Percentiles rank a stretch among this genome's conserved stretches.
These are phyloP conservation scores for Phalanger gymnotis DNA, from an alignment of 2,797 vertebrate genomes.

Conservation along the genomic window DNA sequence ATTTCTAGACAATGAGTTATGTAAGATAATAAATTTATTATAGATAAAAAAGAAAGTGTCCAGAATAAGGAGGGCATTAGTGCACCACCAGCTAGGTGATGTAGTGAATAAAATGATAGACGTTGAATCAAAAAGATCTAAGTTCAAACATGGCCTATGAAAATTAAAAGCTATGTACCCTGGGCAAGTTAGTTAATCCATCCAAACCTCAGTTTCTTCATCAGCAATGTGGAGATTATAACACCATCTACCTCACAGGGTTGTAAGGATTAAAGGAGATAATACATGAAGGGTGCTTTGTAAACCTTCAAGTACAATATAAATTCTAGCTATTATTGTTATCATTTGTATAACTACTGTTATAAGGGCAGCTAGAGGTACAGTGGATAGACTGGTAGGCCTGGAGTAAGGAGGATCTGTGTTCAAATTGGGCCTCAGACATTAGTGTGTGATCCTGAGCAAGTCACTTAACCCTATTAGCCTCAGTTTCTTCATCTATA, in stretches of 20 bases:
- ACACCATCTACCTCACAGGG: neutral
- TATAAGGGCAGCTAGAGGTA: neutral
- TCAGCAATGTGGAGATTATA: neutral
- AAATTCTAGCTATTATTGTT: neutral
- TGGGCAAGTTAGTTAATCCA: neutral
- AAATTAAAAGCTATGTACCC: no score
- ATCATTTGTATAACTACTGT: neutral
- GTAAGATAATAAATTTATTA: slow-evolving; percentile 99
- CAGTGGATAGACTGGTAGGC: neutral
- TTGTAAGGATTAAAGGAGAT: neutral
- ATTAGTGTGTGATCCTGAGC: no score
- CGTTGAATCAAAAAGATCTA: neutral
- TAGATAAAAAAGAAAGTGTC: slow-evolving; percentile 83
- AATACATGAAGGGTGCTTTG: neutral
- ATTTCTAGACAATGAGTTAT: slow-evolving; percentile 96
- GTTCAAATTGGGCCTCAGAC: neutral
- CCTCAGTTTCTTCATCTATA: neutral
- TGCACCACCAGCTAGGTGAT: neutral
- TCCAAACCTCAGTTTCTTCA: neutral
- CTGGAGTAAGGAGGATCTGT: neutral
- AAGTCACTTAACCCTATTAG: neutral
- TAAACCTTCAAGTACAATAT: neutral
- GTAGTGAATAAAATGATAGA: neutral
- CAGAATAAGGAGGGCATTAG: neutral
- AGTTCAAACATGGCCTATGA: neutral